phyloP scores from a whole-genome alignment of 2,888 invertebrate species.

The Chrysodeixis includens region DNA sequence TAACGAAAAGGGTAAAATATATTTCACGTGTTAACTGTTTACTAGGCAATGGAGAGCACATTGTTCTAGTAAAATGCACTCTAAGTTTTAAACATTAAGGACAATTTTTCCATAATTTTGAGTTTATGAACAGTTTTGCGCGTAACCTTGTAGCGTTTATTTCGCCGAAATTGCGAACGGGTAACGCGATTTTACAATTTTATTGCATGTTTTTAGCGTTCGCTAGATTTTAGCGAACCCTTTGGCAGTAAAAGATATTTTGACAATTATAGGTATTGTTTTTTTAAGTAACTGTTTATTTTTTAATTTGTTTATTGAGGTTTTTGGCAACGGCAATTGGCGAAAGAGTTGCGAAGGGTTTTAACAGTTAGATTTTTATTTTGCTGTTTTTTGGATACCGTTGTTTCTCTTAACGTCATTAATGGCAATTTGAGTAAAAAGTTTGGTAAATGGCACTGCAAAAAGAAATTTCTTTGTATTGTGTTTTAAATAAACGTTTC shows the following conservation, averaged over 20 bases:
- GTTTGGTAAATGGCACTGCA: slow-evolving; percentile 11
- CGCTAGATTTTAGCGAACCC: slow-evolving; percentile 73
- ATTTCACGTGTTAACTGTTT: slow-evolving; percentile 64
- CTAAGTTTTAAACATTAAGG: slow-evolving; percentile 16
- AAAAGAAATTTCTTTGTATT: slow-evolving; percentile 14
- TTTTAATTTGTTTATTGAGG: slow-evolving; percentile 68
- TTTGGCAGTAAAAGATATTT: slow-evolving; percentile 69
- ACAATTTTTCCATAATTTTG: slow-evolving; percentile 8
- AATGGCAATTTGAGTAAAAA: slow-evolving; percentile 25
- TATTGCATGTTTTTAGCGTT: slow-evolving; percentile 70
- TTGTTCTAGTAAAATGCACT: slow-evolving; percentile 35
- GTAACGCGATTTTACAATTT: slow-evolving; percentile 71
- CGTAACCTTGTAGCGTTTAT: slow-evolving; percentile 64
- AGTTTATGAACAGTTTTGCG: slow-evolving; percentile 18
- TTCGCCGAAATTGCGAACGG: slow-evolving; percentile 72
- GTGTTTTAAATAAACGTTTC: neutral
- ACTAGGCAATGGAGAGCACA: slow-evolving; percentile 12
- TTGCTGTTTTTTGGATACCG: slow-evolving; percentile 16
- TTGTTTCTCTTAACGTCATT: slow-evolving; percentile 21
- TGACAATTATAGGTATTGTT: slow-evolving; percentile 61
- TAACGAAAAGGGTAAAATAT: slow-evolving; percentile 80
- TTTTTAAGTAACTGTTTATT: slow-evolving; percentile 55
- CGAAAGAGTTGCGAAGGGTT: slow-evolving; percentile 77
- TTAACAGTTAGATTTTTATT: slow-evolving; percentile 45
- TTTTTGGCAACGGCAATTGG: slow-evolving; percentile 68